Evolutionary conservation across 2,113 vertebrate genomes (phyloP).

Genomic region (Zingel zingel): DNA sequence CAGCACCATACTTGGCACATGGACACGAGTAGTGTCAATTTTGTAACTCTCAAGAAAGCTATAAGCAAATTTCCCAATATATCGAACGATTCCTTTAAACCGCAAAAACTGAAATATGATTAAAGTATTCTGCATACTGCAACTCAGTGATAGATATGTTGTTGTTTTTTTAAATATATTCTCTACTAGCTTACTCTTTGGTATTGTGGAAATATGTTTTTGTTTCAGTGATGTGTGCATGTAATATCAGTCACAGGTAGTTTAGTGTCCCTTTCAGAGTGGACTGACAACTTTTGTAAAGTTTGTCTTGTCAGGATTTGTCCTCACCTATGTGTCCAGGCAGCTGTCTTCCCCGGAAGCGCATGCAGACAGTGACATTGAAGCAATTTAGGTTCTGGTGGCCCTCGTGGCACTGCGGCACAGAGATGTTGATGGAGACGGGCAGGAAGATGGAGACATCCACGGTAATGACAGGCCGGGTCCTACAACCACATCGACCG

Average conservation of each 20-base stretch:
- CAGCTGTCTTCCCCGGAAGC: conserved; percentile 90
- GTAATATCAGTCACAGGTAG: not conserved
- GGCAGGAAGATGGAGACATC: conserved; percentile 92
- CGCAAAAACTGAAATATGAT: not conserved
- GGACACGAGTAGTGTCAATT: not conserved
- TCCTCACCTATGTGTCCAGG: conserved; percentile 94
- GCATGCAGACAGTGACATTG: conserved; percentile 89
- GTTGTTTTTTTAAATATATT: not conserved
- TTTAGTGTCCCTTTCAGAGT: not conserved
- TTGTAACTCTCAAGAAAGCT: not conserved
- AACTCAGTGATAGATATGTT: not conserved
- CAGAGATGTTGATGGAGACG: conserved; percentile 93
- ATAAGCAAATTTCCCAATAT: not conserved
- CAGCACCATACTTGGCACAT: not conserved
- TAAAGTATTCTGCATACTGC: not conserved
- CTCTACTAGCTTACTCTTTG: not conserved
- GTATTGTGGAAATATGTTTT: not conserved
- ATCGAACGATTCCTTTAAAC: not conserved
- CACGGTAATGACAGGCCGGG: conserved; percentile 93
- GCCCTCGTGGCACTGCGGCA: conserved; percentile 94
- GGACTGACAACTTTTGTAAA: not conserved
- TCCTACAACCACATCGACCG: conserved; percentile 80
- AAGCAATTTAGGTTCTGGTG: conserved; percentile 92
- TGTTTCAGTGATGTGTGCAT: not conserved
- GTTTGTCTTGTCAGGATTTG: not conserved